These are phyloP conservation scores for Eupithecia exiguata DNA, from an alignment of 2,888 invertebrate species.

Conservation along the genomic window DNA sequence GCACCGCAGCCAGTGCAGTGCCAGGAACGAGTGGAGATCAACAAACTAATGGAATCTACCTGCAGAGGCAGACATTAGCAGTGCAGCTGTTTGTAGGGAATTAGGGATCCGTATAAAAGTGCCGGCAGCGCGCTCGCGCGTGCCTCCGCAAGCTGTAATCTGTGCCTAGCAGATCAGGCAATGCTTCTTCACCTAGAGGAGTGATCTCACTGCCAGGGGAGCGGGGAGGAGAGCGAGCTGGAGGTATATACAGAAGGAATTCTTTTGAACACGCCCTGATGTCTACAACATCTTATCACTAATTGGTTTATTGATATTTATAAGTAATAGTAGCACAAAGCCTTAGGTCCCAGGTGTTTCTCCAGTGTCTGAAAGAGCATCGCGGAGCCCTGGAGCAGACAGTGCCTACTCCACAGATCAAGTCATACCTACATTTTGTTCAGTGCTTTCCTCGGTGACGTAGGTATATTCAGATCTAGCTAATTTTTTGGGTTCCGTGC, in stretches of 20 bases:
- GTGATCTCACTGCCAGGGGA: background rate
- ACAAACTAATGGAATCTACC: background rate
- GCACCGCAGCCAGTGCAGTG: background rate
- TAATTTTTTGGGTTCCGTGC: no score
- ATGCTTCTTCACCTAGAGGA: no score
- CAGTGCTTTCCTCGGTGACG: no score
- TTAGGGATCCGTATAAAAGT: background rate
- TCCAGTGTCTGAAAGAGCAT: background rate
- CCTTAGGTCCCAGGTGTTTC: background rate
- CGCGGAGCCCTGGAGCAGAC: background rate
- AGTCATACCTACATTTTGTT: no score
- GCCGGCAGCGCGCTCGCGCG: background rate
- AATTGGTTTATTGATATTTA: no score
- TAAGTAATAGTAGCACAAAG: no score
- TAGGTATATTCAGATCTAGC: no score
- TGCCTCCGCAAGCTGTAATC: background rate
- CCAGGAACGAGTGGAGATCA: background rate
- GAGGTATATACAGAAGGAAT: no score
- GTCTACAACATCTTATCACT: no score
- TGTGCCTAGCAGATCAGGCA: no score
- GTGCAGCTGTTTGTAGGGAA: background rate
- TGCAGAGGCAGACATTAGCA: background rate
- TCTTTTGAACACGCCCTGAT: no score
- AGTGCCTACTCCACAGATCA: no score
- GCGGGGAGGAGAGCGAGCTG: background rate